phyloP scores from a whole-genome alignment of 2,797 vertebrate species.

The Eleutherodactylus coqui region DNA sequence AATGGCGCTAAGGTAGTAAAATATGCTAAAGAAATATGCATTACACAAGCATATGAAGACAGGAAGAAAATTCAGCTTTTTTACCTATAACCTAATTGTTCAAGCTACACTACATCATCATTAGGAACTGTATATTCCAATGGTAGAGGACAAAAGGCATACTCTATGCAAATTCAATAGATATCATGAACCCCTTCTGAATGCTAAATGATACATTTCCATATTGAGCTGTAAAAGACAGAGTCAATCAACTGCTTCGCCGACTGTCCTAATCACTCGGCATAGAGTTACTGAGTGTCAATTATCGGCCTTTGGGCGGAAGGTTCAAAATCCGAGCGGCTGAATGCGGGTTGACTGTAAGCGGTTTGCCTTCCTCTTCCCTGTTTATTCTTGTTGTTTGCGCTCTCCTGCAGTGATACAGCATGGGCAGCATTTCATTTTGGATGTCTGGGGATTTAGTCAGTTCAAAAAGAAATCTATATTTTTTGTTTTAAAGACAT shows the following conservation, averaged over 20 bases:
- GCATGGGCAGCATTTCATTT: constrained; percentile 48
- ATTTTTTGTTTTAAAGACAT: constrained; percentile 59
- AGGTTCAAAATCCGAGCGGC: constrained; percentile 26
- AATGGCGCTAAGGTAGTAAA: neutral
- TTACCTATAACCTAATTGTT: neutral
- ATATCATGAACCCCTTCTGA: neutral
- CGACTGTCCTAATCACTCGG: neutral
- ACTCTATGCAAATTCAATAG: neutral
- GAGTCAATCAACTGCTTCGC: neutral
- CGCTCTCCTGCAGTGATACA: constrained; percentile 55
- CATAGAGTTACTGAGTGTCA: constrained; percentile 17
- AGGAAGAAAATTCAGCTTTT: neutral
- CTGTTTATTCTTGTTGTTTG: constrained; percentile 49
- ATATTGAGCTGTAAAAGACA: neutral
- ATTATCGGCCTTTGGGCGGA: constrained; percentile 30
- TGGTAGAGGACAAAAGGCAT: neutral
- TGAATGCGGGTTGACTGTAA: constrained; percentile 2
- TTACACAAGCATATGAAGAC: neutral
- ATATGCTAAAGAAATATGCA: neutral
- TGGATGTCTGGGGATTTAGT: constrained; percentile 46
- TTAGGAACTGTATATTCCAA: neutral
- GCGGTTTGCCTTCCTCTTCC: neutral
- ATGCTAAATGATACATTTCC: constrained; percentile 11
- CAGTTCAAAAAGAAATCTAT: constrained; percentile 59
- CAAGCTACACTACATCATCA: neutral